Base-by-base conservation (phyloP, 2,797 vertebrate species). In the Acanthopagrus latus region DNA sequence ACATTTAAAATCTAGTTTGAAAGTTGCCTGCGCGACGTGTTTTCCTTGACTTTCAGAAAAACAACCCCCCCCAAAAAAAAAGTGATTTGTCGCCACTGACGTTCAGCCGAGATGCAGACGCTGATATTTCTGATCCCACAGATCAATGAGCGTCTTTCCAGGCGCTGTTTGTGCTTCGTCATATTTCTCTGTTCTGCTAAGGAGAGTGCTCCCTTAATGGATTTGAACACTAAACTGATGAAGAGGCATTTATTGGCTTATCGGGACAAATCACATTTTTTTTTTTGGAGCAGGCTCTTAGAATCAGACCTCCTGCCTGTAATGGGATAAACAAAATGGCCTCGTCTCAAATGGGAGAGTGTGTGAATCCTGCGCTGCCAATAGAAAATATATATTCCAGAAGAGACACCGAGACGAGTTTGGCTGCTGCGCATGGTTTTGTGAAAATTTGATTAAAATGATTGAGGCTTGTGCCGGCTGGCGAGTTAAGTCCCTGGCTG, bases 171-270 rank as follows among this genome's bases (percentile, higher is more conserved):
- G 72, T 74, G 63, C 74, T 89, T 27, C n/a, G 76, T 81, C 80
- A 60, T 83, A 72, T 80, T 59, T 46, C 72, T 57, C 78, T 71
- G 23, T 85, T 79, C 79, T 82, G 79, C 71, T 52, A 64, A 71
- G 82, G 64, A 86, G 79, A 93, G 84, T 82, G 86, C 71, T 85
- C 52, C 82, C 78, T 76, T 91, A 93, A 92, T 89, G 90, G 85
- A 89, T 91, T 65, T 86, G 80, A 92, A 89, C 83, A 78, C 85
- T 93, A 91, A 92, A 93, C 86, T 79, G 86, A 92, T 93, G 81
- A 88, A 91, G 76, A 73, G 73, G 82, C 78, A 88, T 89, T 91
- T 91, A 93, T 91, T 92, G 90, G 90, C 88, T 93, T 92, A 91
- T 92, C 64, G 20, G 77, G 74, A 86, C 76, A 86, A 83, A 91